Percentiles rank a stretch among this genome's conserved stretches.
phyloP scores from a whole-genome alignment of 1,140 invertebrate species.

The Apocrypta bakeri region DNA sequence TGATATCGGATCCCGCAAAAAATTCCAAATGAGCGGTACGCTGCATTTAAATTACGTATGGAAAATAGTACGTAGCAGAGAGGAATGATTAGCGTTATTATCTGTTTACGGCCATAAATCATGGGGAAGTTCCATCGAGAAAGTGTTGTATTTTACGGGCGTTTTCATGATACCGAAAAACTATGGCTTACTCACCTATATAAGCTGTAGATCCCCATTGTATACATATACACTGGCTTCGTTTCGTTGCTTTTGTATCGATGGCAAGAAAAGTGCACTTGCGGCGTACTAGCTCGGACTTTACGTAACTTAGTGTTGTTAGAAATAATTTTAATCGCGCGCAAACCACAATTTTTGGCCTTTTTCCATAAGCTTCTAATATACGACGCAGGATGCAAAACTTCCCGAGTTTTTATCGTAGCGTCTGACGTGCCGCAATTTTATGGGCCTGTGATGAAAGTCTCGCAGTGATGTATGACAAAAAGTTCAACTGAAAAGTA shows the following conservation, averaged over 20 bases:
- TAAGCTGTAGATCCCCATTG: not conserved
- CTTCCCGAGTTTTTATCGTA: not conserved
- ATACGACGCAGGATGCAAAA: not conserved
- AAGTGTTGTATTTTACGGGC: constrained; percentile 39
- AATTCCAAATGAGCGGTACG: not conserved
- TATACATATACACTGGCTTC: not conserved
- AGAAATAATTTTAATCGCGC: constrained; percentile 35
- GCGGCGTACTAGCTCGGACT: not conserved
- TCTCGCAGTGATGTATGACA: not conserved
- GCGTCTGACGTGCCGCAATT: not conserved
- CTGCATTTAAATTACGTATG: not conserved
- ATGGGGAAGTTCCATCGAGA: constrained; percentile 48
- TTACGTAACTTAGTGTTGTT: constrained; percentile 21
- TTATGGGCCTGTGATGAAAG: not conserved
- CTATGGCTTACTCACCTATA: not conserved
- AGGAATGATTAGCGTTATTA: constrained; percentile 54
- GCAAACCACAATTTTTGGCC: constrained; percentile 23
- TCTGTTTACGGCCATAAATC: constrained; percentile 46
- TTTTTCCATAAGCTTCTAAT: not conserved
- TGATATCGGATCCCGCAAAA: not conserved
- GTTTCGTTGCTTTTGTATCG: not conserved
- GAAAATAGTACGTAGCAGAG: not conserved
- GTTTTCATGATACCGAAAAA: constrained; percentile 40
- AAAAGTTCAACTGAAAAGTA: not conserved
- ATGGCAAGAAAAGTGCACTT: not conserved